Evolutionary conservation across 2,797 vertebrate genomes (phyloP), one percentile per base, ranked within the genome.

Genomic region (Cheirogaleus major): DNA sequence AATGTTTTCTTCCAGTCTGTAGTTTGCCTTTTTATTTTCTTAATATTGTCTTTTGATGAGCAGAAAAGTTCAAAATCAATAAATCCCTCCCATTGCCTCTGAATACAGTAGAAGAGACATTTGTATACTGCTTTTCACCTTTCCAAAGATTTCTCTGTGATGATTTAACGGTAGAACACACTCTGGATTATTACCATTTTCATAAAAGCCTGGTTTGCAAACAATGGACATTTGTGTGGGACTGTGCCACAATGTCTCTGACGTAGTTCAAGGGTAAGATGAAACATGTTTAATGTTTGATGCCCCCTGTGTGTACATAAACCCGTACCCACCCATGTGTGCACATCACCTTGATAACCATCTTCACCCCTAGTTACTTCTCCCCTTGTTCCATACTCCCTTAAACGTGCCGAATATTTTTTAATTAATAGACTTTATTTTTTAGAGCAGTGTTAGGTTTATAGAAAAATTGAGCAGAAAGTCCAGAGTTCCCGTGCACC

Each of bases 221-320:
- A 63, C 2, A 3, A 0, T 8, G 2, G 13, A 35, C 12, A 9
- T 12, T 10, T 3, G 25, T 5, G 23, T 32, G 11, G 48, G 45
- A 43, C 10, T 27, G 38, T 18, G 30, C 23, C 0, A 0, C 30
- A 4, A 1, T 7, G 18, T 23, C 69, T 94, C 20, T 50, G 69
- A 1, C n/a, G 38, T 14, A 20, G n/a, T 23, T 82, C 45, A 27
- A n/a, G 43, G 30, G 11, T 67, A 15, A 43, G 84, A 48, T 1
- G 5, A 14, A 5, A 25, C 10, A 22, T 3, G 30, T 27, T 4
- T 23, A 0, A 0, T 7, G 13, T 14, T 15, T n/a, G 27, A 4
- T 13, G 1, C 10, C 14, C 43, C n/a, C 11, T n/a, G 4, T 35
- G 35, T 73, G 0, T 7, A 5, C 9, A 4, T 15, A 61, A 30